Base-by-base conservation (phyloP, 1,140 invertebrate genomes). In the Drosophila tristis region DNA sequence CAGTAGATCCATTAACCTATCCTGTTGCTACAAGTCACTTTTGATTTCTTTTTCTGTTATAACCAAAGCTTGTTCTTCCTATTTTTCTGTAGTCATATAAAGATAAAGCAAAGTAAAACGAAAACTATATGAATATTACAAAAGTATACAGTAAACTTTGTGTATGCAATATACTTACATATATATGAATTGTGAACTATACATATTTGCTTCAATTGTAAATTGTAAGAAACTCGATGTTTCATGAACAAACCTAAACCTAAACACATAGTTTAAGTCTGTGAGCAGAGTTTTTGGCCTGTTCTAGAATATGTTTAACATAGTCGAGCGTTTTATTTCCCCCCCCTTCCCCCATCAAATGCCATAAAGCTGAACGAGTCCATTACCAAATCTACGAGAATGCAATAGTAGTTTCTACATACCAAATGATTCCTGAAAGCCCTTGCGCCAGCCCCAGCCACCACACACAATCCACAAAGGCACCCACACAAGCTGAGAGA, bases 21-120 rank as follows among this genome's bases (percentile, higher is more conserved):
- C 25, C 35, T 39, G 44, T 16, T 50, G 31, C 39, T 39, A 51
- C 39, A 45, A 31, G n/a, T 56, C 20, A 23, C 31, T 42, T 65
- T 60, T 55, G 47, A 39, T 65, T 65, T 73, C 59, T 62, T 72
- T 63, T 67, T 76, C 59, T 68, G 64, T 81, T 72, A 72, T 79
- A 90, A 90, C 84, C 84, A 89, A 89, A 89, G 84, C 84, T 89
- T 89, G 79, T 84, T 84, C 76, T 89, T 89, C 85, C 84, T 89
- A 90, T 85, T 90, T 78, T 80, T 78, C 43, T 58, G 66, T 80
- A 90, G 64, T 71, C 54, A 29, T 78, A 77, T 13, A 74, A 47
- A 47, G 31, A 45, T 70, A 79, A 74, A 56, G 35, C 43, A 75
- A 61, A 73, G 45, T 65, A 71, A 65, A 65, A 78, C 13, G 4